These are phyloP conservation scores for Neodiprion lecontei DNA, from an alignment of 1,140 invertebrate species.

Conservation along the genomic window DNA sequence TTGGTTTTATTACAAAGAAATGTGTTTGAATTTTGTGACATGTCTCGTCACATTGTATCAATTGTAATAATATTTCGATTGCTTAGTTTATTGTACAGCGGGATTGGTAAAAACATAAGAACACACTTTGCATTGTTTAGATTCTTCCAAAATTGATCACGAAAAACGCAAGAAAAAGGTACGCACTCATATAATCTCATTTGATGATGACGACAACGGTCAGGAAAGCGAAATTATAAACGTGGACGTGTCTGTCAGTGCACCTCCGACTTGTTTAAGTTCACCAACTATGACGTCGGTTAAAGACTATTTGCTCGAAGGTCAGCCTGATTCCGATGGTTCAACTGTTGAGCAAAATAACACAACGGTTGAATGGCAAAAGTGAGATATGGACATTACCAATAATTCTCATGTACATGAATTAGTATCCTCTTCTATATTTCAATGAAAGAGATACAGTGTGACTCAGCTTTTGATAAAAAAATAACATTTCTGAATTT, in stretches of 20 bases:
- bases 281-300: slow-evolving; percentile 60
- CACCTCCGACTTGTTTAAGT: slow-evolving; percentile 69
- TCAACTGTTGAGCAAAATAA: slow-evolving; percentile 37
- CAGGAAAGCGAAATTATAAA: slow-evolving; percentile 30
- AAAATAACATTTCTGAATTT: slow-evolving; percentile 37
- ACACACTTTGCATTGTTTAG: slow-evolving; percentile 32
- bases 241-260: slow-evolving; percentile 58
- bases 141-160: slow-evolving; percentile 58
- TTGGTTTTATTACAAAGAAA: too few species aligned
- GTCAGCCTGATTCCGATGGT: slow-evolving; percentile 37
- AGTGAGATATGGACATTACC: slow-evolving; percentile 31
- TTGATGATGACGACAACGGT: slow-evolving; percentile 64
- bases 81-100: too few species aligned
- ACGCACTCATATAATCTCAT: slow-evolving; percentile 69
- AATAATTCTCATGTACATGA: slow-evolving; percentile 15
- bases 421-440: background rate
- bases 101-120: background rate
- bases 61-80: too few species aligned
- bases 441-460: too few species aligned
- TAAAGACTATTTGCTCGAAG: slow-evolving; percentile 42
- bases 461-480: slow-evolving; percentile 40
- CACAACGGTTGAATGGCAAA: slow-evolving; percentile 42
- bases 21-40: too few species aligned
- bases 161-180: slow-evolving; percentile 67
- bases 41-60: too few species aligned